phyloP scores from a whole-genome alignment of 37 sponge, comb jelly and placozoan species.

The Geodia barretti region DNA sequence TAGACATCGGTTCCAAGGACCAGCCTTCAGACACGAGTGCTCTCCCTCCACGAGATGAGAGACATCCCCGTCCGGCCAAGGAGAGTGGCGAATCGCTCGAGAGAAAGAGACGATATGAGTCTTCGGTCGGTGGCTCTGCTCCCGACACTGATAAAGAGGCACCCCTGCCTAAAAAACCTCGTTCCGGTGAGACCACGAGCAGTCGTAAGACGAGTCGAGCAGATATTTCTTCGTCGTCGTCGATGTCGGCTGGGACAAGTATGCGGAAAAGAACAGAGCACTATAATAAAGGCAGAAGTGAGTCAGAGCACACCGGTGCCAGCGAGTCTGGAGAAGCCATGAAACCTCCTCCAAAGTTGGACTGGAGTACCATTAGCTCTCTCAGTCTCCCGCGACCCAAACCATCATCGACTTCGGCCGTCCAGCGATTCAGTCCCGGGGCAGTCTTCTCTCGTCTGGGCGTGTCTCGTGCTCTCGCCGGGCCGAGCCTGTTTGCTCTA shows the following conservation, averaged over 20 bases:
- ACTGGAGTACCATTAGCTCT: slow-evolving; percentile 27
- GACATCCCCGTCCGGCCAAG: neutral
- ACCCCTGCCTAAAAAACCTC: slow-evolving; percentile 11
- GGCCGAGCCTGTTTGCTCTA: slow-evolving; percentile 24
- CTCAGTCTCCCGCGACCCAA: slow-evolving; percentile 4
- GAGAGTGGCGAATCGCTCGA: neutral
- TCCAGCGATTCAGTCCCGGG: slow-evolving; percentile 40
- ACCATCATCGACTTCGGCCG: neutral
- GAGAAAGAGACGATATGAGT: slow-evolving; percentile 2
- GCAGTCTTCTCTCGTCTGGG: slow-evolving; percentile 30
- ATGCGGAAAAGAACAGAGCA: neutral
- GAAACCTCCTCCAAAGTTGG: slow-evolving; percentile 7
- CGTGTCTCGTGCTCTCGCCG: slow-evolving; percentile 43
- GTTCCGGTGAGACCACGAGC: neutral
- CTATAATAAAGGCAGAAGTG: neutral
- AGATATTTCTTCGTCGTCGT: neutral
- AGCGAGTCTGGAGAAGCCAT: neutral
- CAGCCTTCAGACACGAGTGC: neutral
- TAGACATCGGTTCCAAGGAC: neutral
- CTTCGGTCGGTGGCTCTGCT: no score
- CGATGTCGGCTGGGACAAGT: neutral
- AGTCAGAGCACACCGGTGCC: neutral
- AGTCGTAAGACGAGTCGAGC: neutral
- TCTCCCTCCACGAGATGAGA: neutral
- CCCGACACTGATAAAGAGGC: neutral